These are phyloP conservation scores for Leucoma salicis DNA, from an alignment of 2,888 invertebrate genomes.

Conservation along the genomic window DNA sequence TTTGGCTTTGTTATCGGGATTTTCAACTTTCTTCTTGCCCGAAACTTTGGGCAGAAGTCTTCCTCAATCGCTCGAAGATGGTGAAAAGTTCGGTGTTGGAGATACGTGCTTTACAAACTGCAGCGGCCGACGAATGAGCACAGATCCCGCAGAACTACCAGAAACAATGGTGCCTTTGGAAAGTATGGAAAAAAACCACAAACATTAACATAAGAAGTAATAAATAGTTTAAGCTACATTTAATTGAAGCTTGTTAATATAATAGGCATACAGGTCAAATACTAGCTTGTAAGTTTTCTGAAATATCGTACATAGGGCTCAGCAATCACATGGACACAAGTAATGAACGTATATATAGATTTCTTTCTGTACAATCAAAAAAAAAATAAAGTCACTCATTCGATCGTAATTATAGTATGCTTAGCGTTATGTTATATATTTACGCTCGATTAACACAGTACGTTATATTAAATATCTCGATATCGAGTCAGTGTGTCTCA, in stretches of 20 bases:
- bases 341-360: too few relatives aligned
- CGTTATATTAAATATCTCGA: too few relatives aligned
- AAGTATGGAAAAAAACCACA: constrained; percentile 53
- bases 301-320: too few relatives aligned
- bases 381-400: too few relatives aligned
- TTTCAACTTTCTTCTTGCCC: constrained; percentile 87
- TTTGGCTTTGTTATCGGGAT: constrained; percentile 87
- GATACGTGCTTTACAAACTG: constrained; percentile 91
- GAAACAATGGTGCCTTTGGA: constrained; percentile 74
- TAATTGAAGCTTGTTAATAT: background rate
- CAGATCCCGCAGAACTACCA: constrained; percentile 56
- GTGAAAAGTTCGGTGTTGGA: constrained; percentile 90
- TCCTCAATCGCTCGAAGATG: constrained; percentile 92
- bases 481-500: too few relatives aligned
- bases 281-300: too few relatives aligned
- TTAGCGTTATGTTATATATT: too few relatives aligned
- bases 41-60: constrained; percentile 91
- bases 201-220: constrained; percentile 13
- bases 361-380: too few relatives aligned
- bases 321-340: too few relatives aligned
- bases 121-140: constrained; percentile 68
- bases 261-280: background rate
- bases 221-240: too few relatives aligned
- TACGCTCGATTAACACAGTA: too few relatives aligned
- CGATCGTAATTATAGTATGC: too few relatives aligned